A percentile compares a stretch with the other conserved stretches of the same genome.
Evolutionary conservation across 2,888 invertebrate species (phyloP).

Genomic region (Drosophila engyochracea): DNA sequence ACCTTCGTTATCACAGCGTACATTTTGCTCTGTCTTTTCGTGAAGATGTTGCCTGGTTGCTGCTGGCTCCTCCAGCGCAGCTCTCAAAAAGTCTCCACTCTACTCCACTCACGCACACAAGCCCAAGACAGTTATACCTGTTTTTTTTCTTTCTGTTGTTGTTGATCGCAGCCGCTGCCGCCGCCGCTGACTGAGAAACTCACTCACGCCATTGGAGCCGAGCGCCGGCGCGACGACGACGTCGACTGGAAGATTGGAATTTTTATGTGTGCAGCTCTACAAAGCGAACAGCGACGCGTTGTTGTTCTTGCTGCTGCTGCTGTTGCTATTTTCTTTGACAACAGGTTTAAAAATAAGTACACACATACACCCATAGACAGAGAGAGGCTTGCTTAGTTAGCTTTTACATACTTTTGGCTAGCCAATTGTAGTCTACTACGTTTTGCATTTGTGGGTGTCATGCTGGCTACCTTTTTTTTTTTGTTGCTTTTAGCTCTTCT

Average conservation of each 20-base stretch:
- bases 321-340: constrained; percentile 63
- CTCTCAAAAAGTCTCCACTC: constrained; percentile 64
- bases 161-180: constrained; percentile 53
- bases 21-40: constrained; percentile 65
- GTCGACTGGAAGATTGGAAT: constrained; percentile 76
- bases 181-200: constrained; percentile 26
- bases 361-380: constrained; percentile 35
- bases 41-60: constrained; percentile 57
- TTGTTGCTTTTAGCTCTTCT: constrained; percentile 39
- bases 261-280: constrained; percentile 66
- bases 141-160: constrained; percentile 50
- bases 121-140: constrained; percentile 66
- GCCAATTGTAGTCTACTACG: constrained; percentile 56
- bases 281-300: constrained; percentile 33
- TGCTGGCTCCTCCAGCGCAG: constrained; percentile 50
- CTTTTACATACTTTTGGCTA: constrained; percentile 42
- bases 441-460: constrained; percentile 52
- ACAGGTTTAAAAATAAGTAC: constrained; percentile 68
- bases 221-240: constrained; percentile 62
- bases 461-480: constrained; percentile 52
- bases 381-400: constrained; percentile 29
- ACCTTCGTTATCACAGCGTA: constrained; percentile 75
- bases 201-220: constrained; percentile 57
- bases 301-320: constrained; percentile 35
- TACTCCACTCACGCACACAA: constrained; percentile 40